Percentiles rank a stretch among this genome's conserved stretches.
These are phyloP conservation scores for human DNA, from an alignment of 2,113 vertebrate species.

Conservation along the genomic window GRCh38 chr9:116432001-116432500, in stretches of 20 bases:
- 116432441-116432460: too few species aligned
- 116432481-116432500: background rate
- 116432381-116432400: background rate
- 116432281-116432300: background rate
- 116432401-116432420: too few species aligned
- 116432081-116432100: background rate
- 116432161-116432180: background rate
- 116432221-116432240: background rate
- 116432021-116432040: background rate
- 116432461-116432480: background rate
- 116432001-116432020: background rate
- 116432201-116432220: background rate
- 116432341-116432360: background rate
- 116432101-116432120: background rate
- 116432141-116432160: background rate
- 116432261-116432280: background rate
- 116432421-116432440: too few species aligned
- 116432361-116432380: background rate
- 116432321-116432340: background rate
- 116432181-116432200: background rate
- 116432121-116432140: background rate
- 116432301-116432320: background rate
- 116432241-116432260: background rate
- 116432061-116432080: constrained; percentile 1
- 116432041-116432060: background rate